Percentiles rank a stretch among this genome's conserved stretches.
Conservation (phyloP, 2,113 vertebrate genomes). For the Cyanistes caeruleus region DNA sequence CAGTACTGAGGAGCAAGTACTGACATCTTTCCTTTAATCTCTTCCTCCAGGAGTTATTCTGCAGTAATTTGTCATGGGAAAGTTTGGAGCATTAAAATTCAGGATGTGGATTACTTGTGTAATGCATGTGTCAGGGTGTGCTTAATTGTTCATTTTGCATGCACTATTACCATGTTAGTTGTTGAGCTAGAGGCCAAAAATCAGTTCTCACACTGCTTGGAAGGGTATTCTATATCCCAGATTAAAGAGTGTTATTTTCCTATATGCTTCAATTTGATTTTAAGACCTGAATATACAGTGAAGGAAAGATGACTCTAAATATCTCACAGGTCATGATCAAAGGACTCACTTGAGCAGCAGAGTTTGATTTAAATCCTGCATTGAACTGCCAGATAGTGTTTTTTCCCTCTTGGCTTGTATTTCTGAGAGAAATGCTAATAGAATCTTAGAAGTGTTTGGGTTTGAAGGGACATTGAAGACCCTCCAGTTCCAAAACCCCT, state of each 20-base stretch:
- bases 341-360: neutral
- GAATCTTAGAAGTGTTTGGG: rapidly evolving
- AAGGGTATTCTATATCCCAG: neutral
- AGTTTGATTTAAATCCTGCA: neutral
- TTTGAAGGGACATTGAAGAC: neutral
- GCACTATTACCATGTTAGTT: neutral
- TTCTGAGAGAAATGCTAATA: neutral
- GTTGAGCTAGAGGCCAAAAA: neutral
- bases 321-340: neutral
- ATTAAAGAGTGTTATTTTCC: neutral
- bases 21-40: neutral
- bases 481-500: neutral
- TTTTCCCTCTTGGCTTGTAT: neutral
- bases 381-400: neutral
- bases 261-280: neutral
- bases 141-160: slow-evolving; percentile 6
- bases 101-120: neutral
- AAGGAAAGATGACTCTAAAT: neutral
- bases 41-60: neutral
- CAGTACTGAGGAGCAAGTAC: neutral
- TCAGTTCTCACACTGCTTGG: neutral
- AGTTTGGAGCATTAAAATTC: neutral
- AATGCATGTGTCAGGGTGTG: neutral
- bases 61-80: neutral
- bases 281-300: neutral